phyloP scores from a whole-genome alignment of 92 coral and sea anemone genomes.

The Actinernus sp. region DNA sequence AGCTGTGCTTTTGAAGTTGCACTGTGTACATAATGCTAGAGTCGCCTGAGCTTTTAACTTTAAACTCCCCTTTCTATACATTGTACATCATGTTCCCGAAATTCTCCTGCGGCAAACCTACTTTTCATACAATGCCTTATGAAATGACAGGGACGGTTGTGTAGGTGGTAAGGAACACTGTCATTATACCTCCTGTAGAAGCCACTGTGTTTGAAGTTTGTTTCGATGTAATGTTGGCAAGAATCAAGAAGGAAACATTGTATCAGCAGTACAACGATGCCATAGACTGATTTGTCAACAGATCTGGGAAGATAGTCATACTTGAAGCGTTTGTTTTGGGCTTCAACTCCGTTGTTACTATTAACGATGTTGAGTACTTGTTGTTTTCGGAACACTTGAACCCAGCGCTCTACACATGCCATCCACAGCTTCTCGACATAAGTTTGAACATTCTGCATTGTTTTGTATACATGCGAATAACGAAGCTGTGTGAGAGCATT shows the following conservation, averaged over 20 bases:
- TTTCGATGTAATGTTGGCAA: constrained; percentile 59
- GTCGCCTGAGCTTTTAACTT: constrained; percentile 10
- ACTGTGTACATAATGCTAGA: constrained; percentile 6
- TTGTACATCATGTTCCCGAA: constrained; percentile 34
- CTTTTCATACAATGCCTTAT: constrained; percentile 33
- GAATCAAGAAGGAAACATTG: constrained; percentile 66
- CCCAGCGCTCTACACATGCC: constrained; percentile 49
- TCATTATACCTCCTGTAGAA: constrained; percentile 38
- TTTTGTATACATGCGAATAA: constrained; percentile 11
- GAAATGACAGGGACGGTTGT: constrained; percentile 49
- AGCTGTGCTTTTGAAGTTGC: constrained; percentile 29
- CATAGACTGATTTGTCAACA: constrained; percentile 68
- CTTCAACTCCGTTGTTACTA: constrained; percentile 68
- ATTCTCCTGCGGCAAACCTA: constrained; percentile 13
- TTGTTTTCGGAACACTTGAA: constrained; percentile 55
- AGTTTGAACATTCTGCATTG: constrained; percentile 2
- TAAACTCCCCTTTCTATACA: constrained; percentile 39
- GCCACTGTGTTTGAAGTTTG: constrained; percentile 56
- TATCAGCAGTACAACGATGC: constrained; percentile 48
- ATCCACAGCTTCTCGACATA: constrained; percentile 59
- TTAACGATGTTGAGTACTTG: constrained; percentile 60
- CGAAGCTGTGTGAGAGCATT: constrained; percentile 28
- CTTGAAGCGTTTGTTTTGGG: constrained; percentile 67
- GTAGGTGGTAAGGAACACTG: constrained; percentile 49
- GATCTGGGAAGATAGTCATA: constrained; percentile 61